phyloP scores from a whole-genome alignment of 2,797 vertebrate species.

The Notoglanidium macrostoma region DNA sequence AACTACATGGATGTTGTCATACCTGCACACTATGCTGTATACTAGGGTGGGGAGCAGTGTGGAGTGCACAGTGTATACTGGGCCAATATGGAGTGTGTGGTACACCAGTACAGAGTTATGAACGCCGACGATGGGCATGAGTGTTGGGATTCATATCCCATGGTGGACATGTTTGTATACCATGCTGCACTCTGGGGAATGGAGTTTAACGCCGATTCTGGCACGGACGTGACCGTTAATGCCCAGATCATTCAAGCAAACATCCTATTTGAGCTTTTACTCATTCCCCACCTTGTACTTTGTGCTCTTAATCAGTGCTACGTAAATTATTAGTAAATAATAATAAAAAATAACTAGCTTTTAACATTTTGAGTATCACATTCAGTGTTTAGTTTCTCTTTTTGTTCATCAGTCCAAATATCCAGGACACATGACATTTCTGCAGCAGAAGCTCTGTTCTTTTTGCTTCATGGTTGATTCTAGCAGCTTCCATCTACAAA shows the following conservation, averaged over 20 bases:
- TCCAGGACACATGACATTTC: neutral
- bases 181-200: neutral
- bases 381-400: neutral
- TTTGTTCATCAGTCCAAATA: neutral
- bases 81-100: no score
- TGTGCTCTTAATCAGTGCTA: neutral
- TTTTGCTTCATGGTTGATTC: neutral
- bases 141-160: neutral
- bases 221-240: neutral
- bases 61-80: no score
- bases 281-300: neutral
- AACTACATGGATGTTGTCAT: no score
- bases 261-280: neutral
- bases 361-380: neutral
- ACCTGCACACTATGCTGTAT: no score
- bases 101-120: no score
- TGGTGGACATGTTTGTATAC: neutral
- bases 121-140: neutral
- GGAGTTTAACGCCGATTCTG: no score
- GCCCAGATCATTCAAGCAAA: neutral
- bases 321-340: neutral
- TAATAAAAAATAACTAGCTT: neutral
- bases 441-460: neutral
- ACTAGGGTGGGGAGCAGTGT: no score
- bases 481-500: neutral